These are phyloP conservation scores for Hucho hucho DNA, from an alignment of 2,113 vertebrate genomes.

Conservation along the genomic window DNA sequence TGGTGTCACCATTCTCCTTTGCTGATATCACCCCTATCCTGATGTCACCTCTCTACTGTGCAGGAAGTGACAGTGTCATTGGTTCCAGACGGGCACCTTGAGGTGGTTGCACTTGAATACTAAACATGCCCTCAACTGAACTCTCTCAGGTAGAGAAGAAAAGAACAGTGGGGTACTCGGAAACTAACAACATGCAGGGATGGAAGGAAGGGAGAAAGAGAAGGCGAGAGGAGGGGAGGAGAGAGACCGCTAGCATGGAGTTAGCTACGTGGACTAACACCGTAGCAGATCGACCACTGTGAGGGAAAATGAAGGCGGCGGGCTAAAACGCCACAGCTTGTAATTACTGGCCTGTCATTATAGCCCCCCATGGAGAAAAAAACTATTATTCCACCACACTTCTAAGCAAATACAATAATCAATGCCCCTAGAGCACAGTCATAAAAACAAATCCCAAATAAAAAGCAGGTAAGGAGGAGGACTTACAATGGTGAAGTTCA, in stretches of 20 bases:
- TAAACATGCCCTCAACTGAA: background rate
- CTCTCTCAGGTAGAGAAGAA: background rate
- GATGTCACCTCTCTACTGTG: no score
- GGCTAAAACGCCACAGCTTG: constrained; percentile 8
- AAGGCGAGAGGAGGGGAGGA: background rate
- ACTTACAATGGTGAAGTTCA: constrained; percentile 99
- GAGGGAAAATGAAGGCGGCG: constrained; percentile 24
- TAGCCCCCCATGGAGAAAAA: background rate
- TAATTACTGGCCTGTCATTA: constrained; percentile 24
- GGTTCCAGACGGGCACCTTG: no score
- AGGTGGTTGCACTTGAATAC: background rate
- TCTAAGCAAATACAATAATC: constrained; percentile 15
- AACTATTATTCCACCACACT: constrained; percentile 10
- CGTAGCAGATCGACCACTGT: constrained; percentile 28
- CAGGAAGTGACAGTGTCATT: no score
- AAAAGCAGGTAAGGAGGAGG: background rate
- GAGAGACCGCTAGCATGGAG: background rate
- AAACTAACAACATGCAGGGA: background rate
- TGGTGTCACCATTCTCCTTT: no score
- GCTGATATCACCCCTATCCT: no score
- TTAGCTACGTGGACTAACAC: constrained; percentile 5
- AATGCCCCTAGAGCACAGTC: background rate
- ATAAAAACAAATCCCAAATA: background rate
- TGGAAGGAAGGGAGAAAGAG: background rate
- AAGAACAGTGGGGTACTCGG: no score